A percentile compares a stretch with the other conserved stretches of the same genome.
phyloP scores from a whole-genome alignment of 2,888 invertebrate species.

The Acleris laterana region DNA sequence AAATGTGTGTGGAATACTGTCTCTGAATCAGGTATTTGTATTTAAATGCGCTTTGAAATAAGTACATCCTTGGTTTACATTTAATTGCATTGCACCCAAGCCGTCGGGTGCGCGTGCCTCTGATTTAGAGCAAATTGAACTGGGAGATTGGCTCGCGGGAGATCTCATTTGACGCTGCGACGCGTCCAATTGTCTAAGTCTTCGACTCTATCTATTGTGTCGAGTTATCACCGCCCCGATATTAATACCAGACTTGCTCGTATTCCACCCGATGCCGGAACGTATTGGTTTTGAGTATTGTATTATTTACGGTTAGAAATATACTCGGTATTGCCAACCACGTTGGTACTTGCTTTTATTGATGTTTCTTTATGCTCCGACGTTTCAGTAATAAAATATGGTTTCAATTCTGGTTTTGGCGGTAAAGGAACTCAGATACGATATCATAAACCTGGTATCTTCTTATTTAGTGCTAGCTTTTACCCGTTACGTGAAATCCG shows the following conservation, averaged over 20 bases:
- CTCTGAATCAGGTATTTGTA: too few species aligned
- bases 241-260: constrained; percentile 30
- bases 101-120: constrained; percentile 55
- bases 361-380: too few species aligned
- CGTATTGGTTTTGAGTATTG: constrained; percentile 29
- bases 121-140: constrained; percentile 82
- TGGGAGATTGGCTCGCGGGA: constrained; percentile 71
- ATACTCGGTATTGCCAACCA: not conserved
- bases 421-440: too few species aligned
- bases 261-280: constrained; percentile 21
- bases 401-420: too few species aligned
- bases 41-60: too few species aligned
- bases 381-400: too few species aligned
- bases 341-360: not conserved
- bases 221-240: constrained; percentile 33
- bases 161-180: constrained; percentile 79
- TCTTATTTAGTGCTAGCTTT: too few species aligned
- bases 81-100: constrained; percentile 51
- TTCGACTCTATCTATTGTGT: constrained; percentile 35
- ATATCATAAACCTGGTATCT: too few species aligned
- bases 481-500: too few species aligned
- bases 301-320: constrained; percentile 20
- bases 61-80: constrained; percentile 38
- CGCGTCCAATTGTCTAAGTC: constrained; percentile 73
- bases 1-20: too few species aligned